A percentile compares a stretch with the other conserved stretches of the same genome.
Evolutionary conservation across 2,888 invertebrate species (phyloP).

Genomic region (Ennomos quercinarius): DNA sequence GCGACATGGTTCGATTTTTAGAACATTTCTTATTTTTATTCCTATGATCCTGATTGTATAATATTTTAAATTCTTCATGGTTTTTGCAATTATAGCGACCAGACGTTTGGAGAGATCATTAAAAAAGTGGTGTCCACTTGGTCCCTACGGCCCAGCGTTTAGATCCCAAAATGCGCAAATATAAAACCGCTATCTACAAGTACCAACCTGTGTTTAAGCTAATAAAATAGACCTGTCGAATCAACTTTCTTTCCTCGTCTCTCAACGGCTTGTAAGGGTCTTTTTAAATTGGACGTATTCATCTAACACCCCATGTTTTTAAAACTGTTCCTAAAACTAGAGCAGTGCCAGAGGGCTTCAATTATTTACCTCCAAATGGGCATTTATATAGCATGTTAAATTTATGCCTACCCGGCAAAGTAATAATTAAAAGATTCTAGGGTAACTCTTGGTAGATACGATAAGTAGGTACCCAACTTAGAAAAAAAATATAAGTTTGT

Average conservation of each 20-base stretch:
- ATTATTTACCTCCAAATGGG: slow-evolving; percentile 51
- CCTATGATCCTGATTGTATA: no score
- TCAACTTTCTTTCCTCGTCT: slow-evolving; percentile 13
- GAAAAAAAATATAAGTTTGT: no score
- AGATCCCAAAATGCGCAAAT: no score
- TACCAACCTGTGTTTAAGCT: slow-evolving; percentile 38
- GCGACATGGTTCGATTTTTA: no score
- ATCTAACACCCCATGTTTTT: slow-evolving; percentile 45
- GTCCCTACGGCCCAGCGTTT: no score
- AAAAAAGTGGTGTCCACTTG: no score
- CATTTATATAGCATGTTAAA: slow-evolving; percentile 1
- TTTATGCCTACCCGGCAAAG: not conserved
- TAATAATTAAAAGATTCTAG: slow-evolving; percentile 1
- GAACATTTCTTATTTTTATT: no score
- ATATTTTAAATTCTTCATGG: no score
- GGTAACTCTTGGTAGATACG: not conserved
- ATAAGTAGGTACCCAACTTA: not conserved
- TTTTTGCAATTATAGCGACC: no score
- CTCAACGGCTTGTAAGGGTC: slow-evolving; percentile 37
- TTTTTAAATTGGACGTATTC: slow-evolving; percentile 37
- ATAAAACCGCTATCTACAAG: no score
- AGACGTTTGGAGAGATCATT: no score
- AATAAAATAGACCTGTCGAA: slow-evolving; percentile 36
- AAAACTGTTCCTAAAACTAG: slow-evolving; percentile 56
- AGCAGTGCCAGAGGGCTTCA: slow-evolving; percentile 56